Evolutionary conservation across 2,797 vertebrate species (phyloP).

Genomic region (Tapera naevia): DNA sequence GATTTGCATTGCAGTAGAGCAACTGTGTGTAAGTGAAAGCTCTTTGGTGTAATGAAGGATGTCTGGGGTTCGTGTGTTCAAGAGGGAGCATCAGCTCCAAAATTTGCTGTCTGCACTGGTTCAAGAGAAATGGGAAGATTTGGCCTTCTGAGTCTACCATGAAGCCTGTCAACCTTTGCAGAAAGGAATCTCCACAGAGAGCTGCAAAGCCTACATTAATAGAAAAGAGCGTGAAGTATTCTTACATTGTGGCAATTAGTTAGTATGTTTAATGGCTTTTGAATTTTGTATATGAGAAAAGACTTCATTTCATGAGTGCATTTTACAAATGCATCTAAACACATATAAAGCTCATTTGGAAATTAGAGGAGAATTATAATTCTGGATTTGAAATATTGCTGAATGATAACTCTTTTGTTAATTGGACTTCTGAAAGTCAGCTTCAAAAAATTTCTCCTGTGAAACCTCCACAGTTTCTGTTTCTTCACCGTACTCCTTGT

Average conservation of each 20-base stretch:
- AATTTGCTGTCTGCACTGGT: not conserved
- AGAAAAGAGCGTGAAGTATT: not conserved
- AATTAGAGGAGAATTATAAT: conserved; percentile 15
- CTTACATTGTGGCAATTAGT: not conserved
- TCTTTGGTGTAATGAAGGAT: not conserved
- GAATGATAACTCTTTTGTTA: not conserved
- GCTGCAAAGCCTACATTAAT: not conserved
- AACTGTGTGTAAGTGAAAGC: not conserved
- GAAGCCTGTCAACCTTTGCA: not conserved
- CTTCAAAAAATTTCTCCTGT: not conserved
- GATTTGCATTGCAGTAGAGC: not conserved
- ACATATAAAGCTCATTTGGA: conserved; percentile 19
- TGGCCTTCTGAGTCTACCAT: not conserved
- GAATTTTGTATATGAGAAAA: not conserved
- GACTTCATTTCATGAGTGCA: not conserved
- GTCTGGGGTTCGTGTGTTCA: not conserved
- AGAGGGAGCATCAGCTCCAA: not conserved
- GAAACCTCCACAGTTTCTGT: not conserved
- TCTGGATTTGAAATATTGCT: not conserved
- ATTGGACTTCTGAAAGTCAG: not conserved
- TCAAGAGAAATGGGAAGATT: not conserved
- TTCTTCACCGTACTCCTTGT: not conserved
- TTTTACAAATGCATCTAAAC: not conserved
- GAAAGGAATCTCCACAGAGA: not conserved
- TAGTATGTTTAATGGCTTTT: not conserved